A percentile compares a stretch with the other conserved stretches of the same genome.
Evolutionary conservation across 2,888 invertebrate species (phyloP).

Genomic region (Thymelicus lineola): DNA sequence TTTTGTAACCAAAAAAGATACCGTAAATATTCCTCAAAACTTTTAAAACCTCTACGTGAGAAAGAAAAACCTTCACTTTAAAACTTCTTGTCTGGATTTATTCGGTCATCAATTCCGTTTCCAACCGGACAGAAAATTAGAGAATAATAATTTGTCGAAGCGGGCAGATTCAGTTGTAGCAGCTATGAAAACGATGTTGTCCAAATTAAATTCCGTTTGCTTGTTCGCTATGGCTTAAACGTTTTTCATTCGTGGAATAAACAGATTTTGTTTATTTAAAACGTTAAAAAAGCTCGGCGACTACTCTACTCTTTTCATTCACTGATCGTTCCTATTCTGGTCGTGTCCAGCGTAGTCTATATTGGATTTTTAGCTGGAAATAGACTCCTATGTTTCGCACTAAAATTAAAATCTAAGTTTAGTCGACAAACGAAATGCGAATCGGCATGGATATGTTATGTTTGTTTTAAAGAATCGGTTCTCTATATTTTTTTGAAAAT

Average conservation of each 20-base stretch:
- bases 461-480: not conserved
- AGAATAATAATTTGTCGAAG: slow-evolving; percentile 35
- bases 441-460: slow-evolving; percentile 4
- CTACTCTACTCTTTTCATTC: slow-evolving; percentile 47
- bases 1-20: not conserved
- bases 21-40: not conserved
- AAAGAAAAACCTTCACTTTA: not conserved
- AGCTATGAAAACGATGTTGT: slow-evolving; percentile 54
- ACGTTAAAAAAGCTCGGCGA: slow-evolving; percentile 44
- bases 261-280: slow-evolving; percentile 55
- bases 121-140: slow-evolving; percentile 39
- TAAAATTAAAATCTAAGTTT: slow-evolving; percentile 36
- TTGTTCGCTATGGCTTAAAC: slow-evolving; percentile 54
- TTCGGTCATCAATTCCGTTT: slow-evolving; percentile 34
- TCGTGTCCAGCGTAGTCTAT: slow-evolving; percentile 39
- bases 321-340: slow-evolving; percentile 45
- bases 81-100: slow-evolving; percentile 13
- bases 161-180: slow-evolving; percentile 48
- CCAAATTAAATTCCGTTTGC: slow-evolving; percentile 65
- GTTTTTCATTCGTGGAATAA: slow-evolving; percentile 54
- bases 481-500: not conserved
- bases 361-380: slow-evolving; percentile 43
- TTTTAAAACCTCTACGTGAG: not conserved
- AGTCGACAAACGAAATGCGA: slow-evolving; percentile 19
- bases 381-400: slow-evolving; percentile 25